Evolutionary conservation across 2,113 vertebrate genomes (phyloP).

Genomic region (Chionis minor): DNA sequence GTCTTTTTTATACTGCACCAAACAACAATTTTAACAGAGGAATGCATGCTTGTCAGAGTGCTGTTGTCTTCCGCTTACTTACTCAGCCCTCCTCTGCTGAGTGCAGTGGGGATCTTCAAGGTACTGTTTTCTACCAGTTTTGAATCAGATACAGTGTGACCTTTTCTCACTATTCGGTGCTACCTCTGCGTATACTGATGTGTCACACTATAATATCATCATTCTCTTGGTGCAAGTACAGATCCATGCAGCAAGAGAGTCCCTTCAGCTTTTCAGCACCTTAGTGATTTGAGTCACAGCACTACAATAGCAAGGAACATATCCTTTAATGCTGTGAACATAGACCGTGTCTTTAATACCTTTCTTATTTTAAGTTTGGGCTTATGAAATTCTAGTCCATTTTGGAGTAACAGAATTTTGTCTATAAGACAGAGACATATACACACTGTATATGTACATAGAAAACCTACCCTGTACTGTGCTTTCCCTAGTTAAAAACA

Average conservation of each 20-base stretch:
- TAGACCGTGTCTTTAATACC: background rate
- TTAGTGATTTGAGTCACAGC: background rate
- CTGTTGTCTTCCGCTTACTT: background rate
- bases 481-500: background rate
- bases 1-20: background rate
- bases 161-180: background rate
- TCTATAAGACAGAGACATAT: background rate
- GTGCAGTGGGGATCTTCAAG: background rate
- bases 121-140: background rate
- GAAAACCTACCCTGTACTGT: background rate
- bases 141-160: background rate
- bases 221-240: background rate
- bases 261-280: background rate
- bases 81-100: background rate
- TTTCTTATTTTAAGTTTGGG: background rate
- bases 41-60: background rate
- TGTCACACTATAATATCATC: background rate
- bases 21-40: background rate
- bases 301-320: background rate
- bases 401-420: background rate
- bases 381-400: background rate
- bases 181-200: background rate
- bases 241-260: background rate
- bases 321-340: background rate
- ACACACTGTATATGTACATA: background rate